A percentile compares a stretch with the other conserved stretches of the same genome.
These are phyloP conservation scores for Hesperophylax magnus DNA, from an alignment of 1,140 invertebrate species.

Conservation along the genomic window DNA sequence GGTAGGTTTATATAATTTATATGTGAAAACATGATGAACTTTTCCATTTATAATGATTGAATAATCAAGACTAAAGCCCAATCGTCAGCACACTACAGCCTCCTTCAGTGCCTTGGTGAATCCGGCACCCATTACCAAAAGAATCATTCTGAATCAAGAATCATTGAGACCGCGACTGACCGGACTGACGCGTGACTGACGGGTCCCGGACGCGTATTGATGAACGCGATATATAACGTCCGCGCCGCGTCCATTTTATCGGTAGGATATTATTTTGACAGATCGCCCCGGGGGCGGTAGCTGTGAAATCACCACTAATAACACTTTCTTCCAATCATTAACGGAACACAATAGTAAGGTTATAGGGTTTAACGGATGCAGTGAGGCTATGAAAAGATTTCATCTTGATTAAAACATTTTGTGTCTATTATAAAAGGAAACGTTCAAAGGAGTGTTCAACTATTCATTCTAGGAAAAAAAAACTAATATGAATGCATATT, in stretches of 20 bases:
- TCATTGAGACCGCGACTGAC: constrained; percentile 44
- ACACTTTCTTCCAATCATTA: constrained; percentile 38
- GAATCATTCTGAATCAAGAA: background rate
- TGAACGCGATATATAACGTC: constrained; percentile 48
- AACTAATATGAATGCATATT: too few relatives aligned
- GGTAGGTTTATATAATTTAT: too few relatives aligned
- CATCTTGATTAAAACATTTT: too few relatives aligned
- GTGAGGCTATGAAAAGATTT: too few relatives aligned
- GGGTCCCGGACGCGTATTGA: constrained; percentile 43
- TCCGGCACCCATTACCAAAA: background rate
- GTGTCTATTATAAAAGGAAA: too few relatives aligned
- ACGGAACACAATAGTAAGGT: constrained; percentile 19
- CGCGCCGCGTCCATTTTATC: constrained; percentile 2
- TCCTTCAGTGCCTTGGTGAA: background rate
- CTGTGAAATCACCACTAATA: constrained; percentile 43
- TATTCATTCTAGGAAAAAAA: too few relatives aligned
- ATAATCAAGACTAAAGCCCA: background rate
- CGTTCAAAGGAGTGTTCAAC: too few relatives aligned
- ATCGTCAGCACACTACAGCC: too few relatives aligned
- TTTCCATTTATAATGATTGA: background rate
- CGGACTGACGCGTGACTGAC: constrained; percentile 4
- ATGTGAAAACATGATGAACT: too few relatives aligned
- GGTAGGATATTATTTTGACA: constrained; percentile 31
- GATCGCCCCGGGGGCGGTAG: constrained; percentile 30
- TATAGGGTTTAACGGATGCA: too few relatives aligned